Percentiles rank a stretch among this genome's conserved stretches.
Conservation (phyloP, 64 coral and sea anemone genomes). For the Pachyseris speciosa region DNA sequence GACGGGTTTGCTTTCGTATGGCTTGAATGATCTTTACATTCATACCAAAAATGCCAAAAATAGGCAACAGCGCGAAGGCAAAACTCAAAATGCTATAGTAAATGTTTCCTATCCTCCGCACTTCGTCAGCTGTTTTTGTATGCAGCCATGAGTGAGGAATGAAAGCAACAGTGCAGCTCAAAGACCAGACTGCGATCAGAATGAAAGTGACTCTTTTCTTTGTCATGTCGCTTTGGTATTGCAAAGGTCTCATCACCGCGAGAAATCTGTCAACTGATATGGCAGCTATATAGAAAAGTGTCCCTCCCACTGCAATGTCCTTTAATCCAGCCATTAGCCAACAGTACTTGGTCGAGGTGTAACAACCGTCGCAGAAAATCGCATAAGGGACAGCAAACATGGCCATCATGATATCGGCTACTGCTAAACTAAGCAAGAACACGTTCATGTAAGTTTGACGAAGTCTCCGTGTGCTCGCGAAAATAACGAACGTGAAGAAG, state of each 20-base stretch:
- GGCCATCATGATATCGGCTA: conserved; percentile 50
- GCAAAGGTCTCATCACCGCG: conserved; percentile 61
- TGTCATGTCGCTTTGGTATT: conserved; percentile 31
- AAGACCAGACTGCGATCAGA: conserved; percentile 27
- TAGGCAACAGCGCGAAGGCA: neutral
- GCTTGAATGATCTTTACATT: conserved; percentile 2
- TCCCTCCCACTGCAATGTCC: conserved; percentile 30
- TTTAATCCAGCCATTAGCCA: conserved; percentile 21
- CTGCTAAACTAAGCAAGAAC: conserved; percentile 53
- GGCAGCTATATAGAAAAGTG: conserved; percentile 43
- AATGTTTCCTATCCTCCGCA: neutral
- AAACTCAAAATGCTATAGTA: neutral
- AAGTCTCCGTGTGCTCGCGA: conserved; percentile 18
- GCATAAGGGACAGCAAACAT: conserved; percentile 44
- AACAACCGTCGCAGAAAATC: conserved; percentile 20
- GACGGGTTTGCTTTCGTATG: neutral
- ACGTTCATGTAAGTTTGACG: conserved; percentile 67
- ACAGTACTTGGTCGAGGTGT: neutral
- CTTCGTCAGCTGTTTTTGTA: neutral
- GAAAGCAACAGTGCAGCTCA: neutral
- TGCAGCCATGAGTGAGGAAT: conserved; percentile 2
- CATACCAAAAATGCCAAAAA: neutral
- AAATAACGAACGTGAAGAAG: conserved; percentile 24
- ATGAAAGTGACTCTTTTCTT: conserved; percentile 12
- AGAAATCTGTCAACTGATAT: conserved; percentile 58